Conservation (phyloP, 2,113 vertebrate species). For the Pholis gunnellus region DNA sequence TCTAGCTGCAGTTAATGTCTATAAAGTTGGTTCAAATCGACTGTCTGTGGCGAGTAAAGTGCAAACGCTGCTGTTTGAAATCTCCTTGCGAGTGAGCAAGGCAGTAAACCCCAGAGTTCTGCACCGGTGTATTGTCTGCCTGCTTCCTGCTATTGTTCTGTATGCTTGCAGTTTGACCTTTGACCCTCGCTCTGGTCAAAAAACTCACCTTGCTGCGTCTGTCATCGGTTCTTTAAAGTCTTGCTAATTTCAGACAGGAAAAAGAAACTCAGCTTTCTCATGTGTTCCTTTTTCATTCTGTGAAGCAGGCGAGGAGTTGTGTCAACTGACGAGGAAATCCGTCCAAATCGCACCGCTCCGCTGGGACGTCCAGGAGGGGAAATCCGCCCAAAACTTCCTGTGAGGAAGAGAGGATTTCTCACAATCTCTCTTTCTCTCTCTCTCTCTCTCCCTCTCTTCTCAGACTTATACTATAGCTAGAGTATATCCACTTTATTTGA, state of each 20-base stretch:
- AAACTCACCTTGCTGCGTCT: background rate
- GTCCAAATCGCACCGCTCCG: background rate
- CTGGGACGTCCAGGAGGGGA: conserved; percentile 32
- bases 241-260: conserved; percentile 47
- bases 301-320: conserved; percentile 9
- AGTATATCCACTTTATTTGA: background rate
- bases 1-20: background rate
- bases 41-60: background rate
- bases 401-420: conserved; percentile 47
- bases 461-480: background rate
- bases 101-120: conserved; percentile 12
- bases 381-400: conserved; percentile 52
- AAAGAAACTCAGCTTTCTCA: conserved; percentile 49
- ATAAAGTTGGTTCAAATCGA: background rate
- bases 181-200: conserved; percentile 20
- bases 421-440: conserved; percentile 11
- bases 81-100: conserved; percentile 16
- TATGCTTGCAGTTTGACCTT: conserved; percentile 34
- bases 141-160: conserved; percentile 72
- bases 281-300: conserved; percentile 27
- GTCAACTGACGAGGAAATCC: conserved; percentile 70
- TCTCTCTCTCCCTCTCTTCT: no score
- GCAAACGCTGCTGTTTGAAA: conserved; percentile 2
- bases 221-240: conserved; percentile 33
- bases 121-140: background rate